Conservation (phyloP, 1,140 invertebrate species). For the Frieseomelitta varia region DNA sequence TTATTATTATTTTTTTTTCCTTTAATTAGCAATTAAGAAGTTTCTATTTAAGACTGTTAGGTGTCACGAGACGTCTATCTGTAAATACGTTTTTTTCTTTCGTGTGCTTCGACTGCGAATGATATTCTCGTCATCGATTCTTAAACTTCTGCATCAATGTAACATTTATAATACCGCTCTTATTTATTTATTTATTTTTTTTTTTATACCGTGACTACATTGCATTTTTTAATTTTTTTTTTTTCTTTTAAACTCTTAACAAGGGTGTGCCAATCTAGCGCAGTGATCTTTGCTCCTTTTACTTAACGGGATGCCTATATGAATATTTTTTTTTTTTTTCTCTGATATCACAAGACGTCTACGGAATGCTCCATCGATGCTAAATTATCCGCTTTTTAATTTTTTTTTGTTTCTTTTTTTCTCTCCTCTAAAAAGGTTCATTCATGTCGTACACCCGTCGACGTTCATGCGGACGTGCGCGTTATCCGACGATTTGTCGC, state of each 20-base stretch:
- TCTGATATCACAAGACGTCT: constrained; percentile 53
- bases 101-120: constrained; percentile 28
- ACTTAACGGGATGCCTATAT: constrained; percentile 41
- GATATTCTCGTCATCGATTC: constrained; percentile 50
- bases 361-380: constrained; percentile 45
- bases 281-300: constrained; percentile 30
- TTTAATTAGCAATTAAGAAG: constrained; percentile 60
- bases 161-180: constrained; percentile 38
- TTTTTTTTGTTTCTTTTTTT: background rate
- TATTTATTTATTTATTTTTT: constrained; percentile 21
- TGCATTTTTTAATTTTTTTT: constrained; percentile 21
- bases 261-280: constrained; percentile 37
- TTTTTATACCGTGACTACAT: constrained; percentile 13
- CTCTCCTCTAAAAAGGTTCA: background rate
- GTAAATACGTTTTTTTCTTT: constrained; percentile 35
- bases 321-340: constrained; percentile 43
- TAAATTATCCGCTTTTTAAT: constrained; percentile 5
- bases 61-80: constrained; percentile 65
- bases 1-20: background rate
- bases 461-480: constrained; percentile 38
- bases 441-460: constrained; percentile 16
- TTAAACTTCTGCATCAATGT: constrained; percentile 34
- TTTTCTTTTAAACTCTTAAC: constrained; percentile 2
- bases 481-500: constrained; percentile 40
- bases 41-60: constrained; percentile 58